phyloP scores from a whole-genome alignment of 2,113 vertebrate species.

The Machaerirhynchus nigripectus region DNA sequence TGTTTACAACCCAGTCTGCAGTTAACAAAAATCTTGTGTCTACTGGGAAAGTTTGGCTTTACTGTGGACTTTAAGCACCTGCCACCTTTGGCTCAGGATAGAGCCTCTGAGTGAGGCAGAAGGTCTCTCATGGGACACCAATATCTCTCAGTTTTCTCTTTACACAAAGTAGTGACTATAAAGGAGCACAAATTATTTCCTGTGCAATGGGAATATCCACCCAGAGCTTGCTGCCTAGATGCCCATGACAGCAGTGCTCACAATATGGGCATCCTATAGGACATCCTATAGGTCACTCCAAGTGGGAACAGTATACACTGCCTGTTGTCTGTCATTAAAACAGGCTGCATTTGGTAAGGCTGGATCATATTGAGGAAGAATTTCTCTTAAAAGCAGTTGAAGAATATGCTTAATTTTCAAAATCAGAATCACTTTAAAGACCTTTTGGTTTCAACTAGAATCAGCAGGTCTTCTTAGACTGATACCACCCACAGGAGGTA shows the following conservation, averaged over 20 bases:
- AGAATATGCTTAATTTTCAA: neutral
- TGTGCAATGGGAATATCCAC: neutral
- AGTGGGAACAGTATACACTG: neutral
- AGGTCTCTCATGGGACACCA: neutral
- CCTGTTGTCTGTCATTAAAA: neutral
- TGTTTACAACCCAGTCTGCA: neutral
- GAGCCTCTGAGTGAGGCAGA: neutral
- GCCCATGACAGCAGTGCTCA: fast-evolving
- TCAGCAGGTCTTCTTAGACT: neutral
- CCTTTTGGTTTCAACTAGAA: neutral
- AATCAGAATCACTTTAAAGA: neutral
- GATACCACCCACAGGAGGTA: fast-evolving
- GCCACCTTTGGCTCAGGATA: neutral
- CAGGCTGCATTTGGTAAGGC: neutral
- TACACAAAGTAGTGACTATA: neutral
- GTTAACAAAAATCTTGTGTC: neutral
- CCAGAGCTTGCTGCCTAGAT: neutral
- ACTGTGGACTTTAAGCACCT: neutral
- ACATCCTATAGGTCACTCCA: too few relatives aligned
- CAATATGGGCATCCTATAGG: too few relatives aligned
- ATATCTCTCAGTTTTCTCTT: neutral
- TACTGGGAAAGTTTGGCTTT: neutral
- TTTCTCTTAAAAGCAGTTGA: neutral
- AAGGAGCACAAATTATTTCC: neutral
- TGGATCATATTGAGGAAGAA: neutral